Conservation (phyloP, 2,888 invertebrate species). For the Folsomia candida region DNA sequence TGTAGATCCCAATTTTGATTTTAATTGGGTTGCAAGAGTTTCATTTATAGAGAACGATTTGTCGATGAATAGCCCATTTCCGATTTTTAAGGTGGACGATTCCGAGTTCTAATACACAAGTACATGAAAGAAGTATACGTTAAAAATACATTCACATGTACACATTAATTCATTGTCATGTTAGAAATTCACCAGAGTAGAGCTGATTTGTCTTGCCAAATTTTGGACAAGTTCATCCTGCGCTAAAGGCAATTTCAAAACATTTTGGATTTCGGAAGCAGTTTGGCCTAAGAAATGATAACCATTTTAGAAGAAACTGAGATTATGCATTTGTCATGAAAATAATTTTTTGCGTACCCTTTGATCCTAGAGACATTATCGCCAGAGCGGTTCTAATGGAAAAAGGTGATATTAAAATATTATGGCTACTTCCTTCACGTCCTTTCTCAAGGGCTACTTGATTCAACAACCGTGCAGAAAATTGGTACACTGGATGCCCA, state of each 20-base stretch:
- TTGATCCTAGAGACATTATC: conserved; percentile 29
- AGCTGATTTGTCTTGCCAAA: conserved; percentile 6
- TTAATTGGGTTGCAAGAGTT: conserved; percentile 10
- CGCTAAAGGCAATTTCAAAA: conserved; percentile 26
- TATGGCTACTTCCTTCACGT: background rate
- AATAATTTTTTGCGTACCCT: no score
- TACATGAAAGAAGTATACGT: no score
- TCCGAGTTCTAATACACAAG: no score
- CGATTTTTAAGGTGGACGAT: conserved; percentile 26
- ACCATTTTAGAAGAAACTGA: no score
- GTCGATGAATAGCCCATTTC: conserved; percentile 36
- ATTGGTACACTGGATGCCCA: conserved; percentile 7
- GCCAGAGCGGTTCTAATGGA: conserved; percentile 29
- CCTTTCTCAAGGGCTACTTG: background rate
- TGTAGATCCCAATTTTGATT: conserved; percentile 11
- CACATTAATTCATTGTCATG: background rate
- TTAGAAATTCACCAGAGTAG: background rate
- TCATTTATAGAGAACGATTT: conserved; percentile 15
- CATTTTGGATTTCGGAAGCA: conserved; percentile 27
- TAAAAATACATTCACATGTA: background rate
- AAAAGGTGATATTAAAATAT: conserved; percentile 38
- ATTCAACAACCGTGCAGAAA: background rate
- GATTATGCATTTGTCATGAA: no score
- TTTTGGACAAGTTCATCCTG: conserved; percentile 26
- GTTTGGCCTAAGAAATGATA: conserved; percentile 24